Evolutionary conservation across 2,888 invertebrate species (phyloP), one percentile per base, ranked within the genome.

Genomic region (Callyntrura guangdongensis): DNA sequence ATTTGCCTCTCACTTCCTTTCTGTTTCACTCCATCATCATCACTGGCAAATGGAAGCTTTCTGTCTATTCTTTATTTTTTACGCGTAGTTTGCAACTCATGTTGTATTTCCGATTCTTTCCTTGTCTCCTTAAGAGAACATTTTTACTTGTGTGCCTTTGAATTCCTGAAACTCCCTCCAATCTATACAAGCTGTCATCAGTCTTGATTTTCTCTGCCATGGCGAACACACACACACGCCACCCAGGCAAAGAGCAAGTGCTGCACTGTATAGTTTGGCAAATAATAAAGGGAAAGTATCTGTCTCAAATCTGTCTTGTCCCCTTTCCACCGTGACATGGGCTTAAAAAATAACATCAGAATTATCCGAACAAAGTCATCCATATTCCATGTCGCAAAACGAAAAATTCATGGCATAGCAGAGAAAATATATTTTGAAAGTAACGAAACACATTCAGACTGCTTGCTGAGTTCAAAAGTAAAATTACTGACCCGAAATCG

Each of bases 281-380:
- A 49, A 36, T 36, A 20, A 20, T 22, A 20, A 47, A 47, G 45
- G 9, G 69, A 45, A 36, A 2, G 36, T 36, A 36, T 17, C 0
- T 1, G 1, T 17, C 12, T 11, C 53, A 53, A 53, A 77, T 77
- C 22, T 53, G 77, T 49, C 49, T 17, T 74, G 25, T 53, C 77
- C 8, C 53, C 25, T 53, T 20, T 72, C 67, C 6, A 4, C 27
- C 27, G 17, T 47, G 72, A 45, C 45, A 47, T 45, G 22, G 77
- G 25, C 53, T 77, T 53, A 77, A 25, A n/a, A 81, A 81, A 81
- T 27, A 36, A 61, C 59, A 45, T 45, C 20, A 3, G 81, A 81
- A 61, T 81, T 81, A 61, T 61, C 81, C 36, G 36, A 81, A 81
- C 61, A 17, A 81, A 81, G 59, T 81, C 59, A 81, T 81, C 81